Percentiles rank a stretch among this genome's conserved stretches.
phyloP scores from a whole-genome alignment of 2,888 invertebrate genomes.

The Andrena marginata region DNA sequence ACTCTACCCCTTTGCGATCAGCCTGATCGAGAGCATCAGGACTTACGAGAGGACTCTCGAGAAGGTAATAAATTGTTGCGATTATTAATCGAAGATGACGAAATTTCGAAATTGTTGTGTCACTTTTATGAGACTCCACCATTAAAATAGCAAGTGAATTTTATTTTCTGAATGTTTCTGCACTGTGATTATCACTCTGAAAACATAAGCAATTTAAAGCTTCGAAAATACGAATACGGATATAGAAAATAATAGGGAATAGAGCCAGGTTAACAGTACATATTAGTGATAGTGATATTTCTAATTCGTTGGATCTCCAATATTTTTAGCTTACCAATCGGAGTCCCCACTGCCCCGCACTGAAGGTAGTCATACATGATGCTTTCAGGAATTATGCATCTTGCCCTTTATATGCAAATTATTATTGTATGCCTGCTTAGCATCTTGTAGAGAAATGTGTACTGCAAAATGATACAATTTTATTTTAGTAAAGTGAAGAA shows the following conservation, averaged over 20 bases:
- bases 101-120: slow-evolving; percentile 17
- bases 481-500: slow-evolving; percentile 53
- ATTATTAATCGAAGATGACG: slow-evolving; percentile 4
- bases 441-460: slow-evolving; percentile 84
- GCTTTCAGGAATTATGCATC: slow-evolving; percentile 78
- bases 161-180: slow-evolving; percentile 48
- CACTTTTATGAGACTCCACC: slow-evolving; percentile 24
- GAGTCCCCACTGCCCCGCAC: slow-evolving; percentile 83
- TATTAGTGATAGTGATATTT: slow-evolving; percentile 70
- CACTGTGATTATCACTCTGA: slow-evolving; percentile 41
- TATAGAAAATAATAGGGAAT: slow-evolving; percentile 70
- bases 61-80: slow-evolving; percentile 89
- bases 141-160: slow-evolving; percentile 32
- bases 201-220: slow-evolving; percentile 36
- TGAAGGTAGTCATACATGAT: slow-evolving; percentile 80
- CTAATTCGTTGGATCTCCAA: slow-evolving; percentile 81
- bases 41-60: slow-evolving; percentile 98
- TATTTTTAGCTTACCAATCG: slow-evolving; percentile 84
- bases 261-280: slow-evolving; percentile 64
- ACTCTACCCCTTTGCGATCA: slow-evolving; percentile 99
- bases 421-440: slow-evolving; percentile 87
- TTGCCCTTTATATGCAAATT: slow-evolving; percentile 72
- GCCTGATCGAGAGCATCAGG: slow-evolving; percentile 98
- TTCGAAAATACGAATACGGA: slow-evolving; percentile 42
- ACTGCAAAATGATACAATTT: slow-evolving; percentile 63